Evolutionary conservation across 37 sponge, comb jelly and placozoan species (phyloP).

Genomic region (Cladorhizidae sp.): DNA sequence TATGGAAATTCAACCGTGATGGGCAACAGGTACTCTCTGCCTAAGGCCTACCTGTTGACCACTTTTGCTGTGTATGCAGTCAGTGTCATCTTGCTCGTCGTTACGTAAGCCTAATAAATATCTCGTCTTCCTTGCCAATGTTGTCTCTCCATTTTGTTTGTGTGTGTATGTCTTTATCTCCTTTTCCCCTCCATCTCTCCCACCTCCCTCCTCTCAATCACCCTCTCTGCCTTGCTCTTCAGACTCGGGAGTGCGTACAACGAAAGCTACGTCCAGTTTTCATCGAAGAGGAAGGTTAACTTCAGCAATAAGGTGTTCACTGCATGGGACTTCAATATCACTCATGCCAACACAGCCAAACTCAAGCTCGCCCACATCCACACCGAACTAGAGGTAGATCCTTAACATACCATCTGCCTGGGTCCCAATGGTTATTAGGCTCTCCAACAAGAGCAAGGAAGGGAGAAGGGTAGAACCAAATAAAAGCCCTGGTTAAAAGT

Average conservation of each 20-base stretch:
- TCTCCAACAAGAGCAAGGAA: too few relatives aligned
- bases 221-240: too few relatives aligned
- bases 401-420: too few relatives aligned
- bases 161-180: not conserved
- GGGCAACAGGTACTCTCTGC: constrained; percentile 33
- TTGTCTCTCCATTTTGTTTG: not conserved
- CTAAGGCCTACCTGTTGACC: constrained; percentile 60
- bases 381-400: constrained; percentile 85
- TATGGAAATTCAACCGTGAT: constrained; percentile 48
- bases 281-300: constrained; percentile 26
- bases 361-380: constrained; percentile 61
- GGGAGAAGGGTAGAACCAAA: too few relatives aligned
- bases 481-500: too few relatives aligned
- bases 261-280: constrained; percentile 60
- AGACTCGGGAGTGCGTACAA: constrained; percentile 80
- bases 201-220: not conserved
- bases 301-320: constrained; percentile 86
- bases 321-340: constrained; percentile 92
- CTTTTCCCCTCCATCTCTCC: not conserved
- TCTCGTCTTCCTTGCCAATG: not conserved
- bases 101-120: constrained; percentile 51
- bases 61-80: constrained; percentile 46
- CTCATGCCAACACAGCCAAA: constrained; percentile 66
- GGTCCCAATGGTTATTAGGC: too few relatives aligned
- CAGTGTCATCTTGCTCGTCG: constrained; percentile 52